Percentiles rank a stretch among this genome's conserved stretches.
Conservation (phyloP, 2,797 vertebrate genomes). For the Takifugu rubripes region DNA sequence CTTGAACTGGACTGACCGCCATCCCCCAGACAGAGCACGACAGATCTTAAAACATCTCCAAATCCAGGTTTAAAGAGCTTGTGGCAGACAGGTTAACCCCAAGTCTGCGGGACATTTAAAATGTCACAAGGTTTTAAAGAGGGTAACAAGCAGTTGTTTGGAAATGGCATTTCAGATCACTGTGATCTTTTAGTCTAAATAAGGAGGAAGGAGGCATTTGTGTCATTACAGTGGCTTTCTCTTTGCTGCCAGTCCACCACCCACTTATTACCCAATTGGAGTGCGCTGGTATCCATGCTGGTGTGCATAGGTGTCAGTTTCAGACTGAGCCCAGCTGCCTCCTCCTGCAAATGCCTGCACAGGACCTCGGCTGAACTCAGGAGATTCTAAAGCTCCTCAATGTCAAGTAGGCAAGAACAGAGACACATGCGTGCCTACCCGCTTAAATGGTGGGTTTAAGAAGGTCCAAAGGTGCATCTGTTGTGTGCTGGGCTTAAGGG, state of each 20-base stretch:
- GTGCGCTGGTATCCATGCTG: slow-evolving; percentile 60
- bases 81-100: neutral
- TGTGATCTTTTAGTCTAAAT: slow-evolving; percentile 61
- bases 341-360: no score
- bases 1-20: neutral
- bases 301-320: slow-evolving; percentile 42
- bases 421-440: no score
- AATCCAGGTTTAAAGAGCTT: no score
- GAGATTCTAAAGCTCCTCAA: no score
- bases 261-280: slow-evolving; percentile 77
- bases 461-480: no score
- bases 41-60: neutral
- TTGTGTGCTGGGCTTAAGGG: no score
- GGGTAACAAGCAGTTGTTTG: slow-evolving; percentile 64
- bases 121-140: slow-evolving; percentile 54
- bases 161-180: slow-evolving; percentile 58
- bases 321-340: no score
- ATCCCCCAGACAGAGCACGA: slow-evolving; percentile 15
- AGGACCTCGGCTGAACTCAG: no score
- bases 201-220: slow-evolving; percentile 48
- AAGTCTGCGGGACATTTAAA: slow-evolving; percentile 63
- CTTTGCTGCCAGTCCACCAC: slow-evolving; percentile 64
- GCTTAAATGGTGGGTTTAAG: no score
- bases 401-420: no score
- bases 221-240: slow-evolving; percentile 77